Conservation (phyloP, 2,888 invertebrate species). For the Clepsis dumicolana region DNA sequence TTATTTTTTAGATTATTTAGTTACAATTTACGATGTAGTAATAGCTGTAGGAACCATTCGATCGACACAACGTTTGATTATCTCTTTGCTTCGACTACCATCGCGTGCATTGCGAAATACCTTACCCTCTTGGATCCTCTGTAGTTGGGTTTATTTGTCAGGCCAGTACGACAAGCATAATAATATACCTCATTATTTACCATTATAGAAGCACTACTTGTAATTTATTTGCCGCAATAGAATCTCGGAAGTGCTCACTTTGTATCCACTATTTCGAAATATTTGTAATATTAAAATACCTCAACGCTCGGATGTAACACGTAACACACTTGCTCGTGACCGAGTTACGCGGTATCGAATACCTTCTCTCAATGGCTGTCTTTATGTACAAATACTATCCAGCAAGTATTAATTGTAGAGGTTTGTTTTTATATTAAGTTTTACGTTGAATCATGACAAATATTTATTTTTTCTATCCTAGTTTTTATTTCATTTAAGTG, state of each 20-base stretch:
- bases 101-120: slow-evolving; percentile 10
- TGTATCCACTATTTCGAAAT: slow-evolving; percentile 33
- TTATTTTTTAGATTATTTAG: slow-evolving; percentile 50
- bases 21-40: slow-evolving; percentile 35
- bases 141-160: slow-evolving; percentile 10
- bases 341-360: slow-evolving; percentile 66
- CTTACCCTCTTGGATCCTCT: slow-evolving; percentile 16
- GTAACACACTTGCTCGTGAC: slow-evolving; percentile 49
- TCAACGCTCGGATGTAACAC: slow-evolving; percentile 4
- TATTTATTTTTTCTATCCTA: slow-evolving; percentile 72
- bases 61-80: slow-evolving; percentile 16
- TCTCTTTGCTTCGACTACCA: slow-evolving; percentile 24
- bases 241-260: slow-evolving; percentile 39
- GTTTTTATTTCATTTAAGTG: slow-evolving; percentile 46
- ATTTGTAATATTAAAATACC: slow-evolving; percentile 19
- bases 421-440: slow-evolving; percentile 67
- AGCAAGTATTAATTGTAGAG: slow-evolving; percentile 76
- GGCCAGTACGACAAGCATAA: slow-evolving; percentile 43
- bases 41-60: slow-evolving; percentile 23
- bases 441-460: slow-evolving; percentile 81
- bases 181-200: slow-evolving; percentile 42
- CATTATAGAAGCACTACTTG: slow-evolving; percentile 26
- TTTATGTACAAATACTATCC: slow-evolving; percentile 72
- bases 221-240: slow-evolving; percentile 26
- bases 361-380: slow-evolving; percentile 71